These are phyloP conservation scores for Lophotriccus pileatus DNA, from an alignment of 2,797 vertebrate genomes.

Conservation along the genomic window DNA sequence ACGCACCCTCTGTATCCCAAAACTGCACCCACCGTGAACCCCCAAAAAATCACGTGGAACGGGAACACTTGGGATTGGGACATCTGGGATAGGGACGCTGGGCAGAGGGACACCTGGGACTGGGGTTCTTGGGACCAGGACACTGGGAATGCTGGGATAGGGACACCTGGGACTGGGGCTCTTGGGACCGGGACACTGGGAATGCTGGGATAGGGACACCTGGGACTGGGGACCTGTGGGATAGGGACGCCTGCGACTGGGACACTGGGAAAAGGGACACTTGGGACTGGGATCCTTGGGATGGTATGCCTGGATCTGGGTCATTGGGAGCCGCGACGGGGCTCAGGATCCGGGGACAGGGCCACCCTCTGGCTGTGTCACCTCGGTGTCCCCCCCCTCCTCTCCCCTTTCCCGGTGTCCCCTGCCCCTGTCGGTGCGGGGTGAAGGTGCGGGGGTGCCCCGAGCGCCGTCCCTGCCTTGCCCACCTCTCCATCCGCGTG, in stretches of 20 bases:
- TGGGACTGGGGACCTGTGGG: neutral
- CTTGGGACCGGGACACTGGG: neutral
- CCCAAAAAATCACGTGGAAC: neutral
- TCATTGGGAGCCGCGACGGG: neutral
- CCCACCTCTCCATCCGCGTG: neutral
- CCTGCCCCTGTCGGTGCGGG: neutral
- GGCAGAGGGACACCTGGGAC: neutral
- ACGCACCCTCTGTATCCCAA: neutral
- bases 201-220: too few species aligned
- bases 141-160: too few species aligned
- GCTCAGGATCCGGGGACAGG: neutral
- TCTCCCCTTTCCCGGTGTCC: neutral
- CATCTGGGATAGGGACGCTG: neutral
- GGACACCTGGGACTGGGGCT: too few species aligned
- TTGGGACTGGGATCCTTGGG: too few species aligned
- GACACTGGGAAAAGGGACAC: neutral
- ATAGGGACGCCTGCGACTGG: neutral
- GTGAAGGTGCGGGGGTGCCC: neutral
- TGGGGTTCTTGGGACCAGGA: too few species aligned
- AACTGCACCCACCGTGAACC: neutral
- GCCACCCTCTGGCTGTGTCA: fast-evolving
- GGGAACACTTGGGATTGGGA: neutral
- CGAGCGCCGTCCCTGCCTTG: neutral
- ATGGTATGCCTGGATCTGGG: too few species aligned
- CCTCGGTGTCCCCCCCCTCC: neutral